These are phyloP conservation scores for Manis pentadactyla DNA, from an alignment of 2,797 vertebrate genomes.

Conservation along the genomic window DNA sequence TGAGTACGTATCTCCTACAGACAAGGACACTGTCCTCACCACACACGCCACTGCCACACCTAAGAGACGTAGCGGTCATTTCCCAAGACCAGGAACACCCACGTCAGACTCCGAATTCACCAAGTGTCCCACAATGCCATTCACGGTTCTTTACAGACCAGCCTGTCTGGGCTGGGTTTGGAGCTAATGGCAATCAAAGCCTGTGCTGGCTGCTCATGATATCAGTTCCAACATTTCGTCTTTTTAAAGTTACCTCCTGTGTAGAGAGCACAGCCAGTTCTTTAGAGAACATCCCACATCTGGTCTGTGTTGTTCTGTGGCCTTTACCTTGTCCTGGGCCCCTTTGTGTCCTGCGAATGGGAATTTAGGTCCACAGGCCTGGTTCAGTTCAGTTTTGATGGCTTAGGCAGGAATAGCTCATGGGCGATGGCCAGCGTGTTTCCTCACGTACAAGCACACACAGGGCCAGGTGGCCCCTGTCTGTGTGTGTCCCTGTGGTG, in stretches of 20 bases:
- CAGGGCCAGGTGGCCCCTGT: background rate
- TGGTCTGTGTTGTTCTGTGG: background rate
- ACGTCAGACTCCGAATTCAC: background rate
- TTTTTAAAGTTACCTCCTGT: background rate
- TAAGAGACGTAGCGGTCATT: too few species aligned
- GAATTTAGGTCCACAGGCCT: background rate
- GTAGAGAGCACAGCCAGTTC: background rate
- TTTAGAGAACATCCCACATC: background rate
- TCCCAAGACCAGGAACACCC: too few species aligned
- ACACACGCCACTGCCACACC: rapidly evolving
- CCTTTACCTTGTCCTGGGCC: too few species aligned
- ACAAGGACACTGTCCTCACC: background rate
- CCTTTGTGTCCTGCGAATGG: background rate
- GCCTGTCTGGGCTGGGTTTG: background rate
- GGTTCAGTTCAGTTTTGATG: background rate
- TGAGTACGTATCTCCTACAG: background rate
- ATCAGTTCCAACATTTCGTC: background rate
- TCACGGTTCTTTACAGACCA: background rate
- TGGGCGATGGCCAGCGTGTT: background rate
- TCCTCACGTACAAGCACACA: background rate
- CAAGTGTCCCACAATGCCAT: background rate
- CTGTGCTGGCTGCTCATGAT: too few species aligned
- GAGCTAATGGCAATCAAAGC: too few species aligned
- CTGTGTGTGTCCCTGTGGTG: background rate
- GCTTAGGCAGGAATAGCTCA: background rate